Percentiles rank a stretch among this genome's conserved stretches.
Evolutionary conservation across 2,888 invertebrate genomes (phyloP).

Genomic region (Geophilus truncorum): DNA sequence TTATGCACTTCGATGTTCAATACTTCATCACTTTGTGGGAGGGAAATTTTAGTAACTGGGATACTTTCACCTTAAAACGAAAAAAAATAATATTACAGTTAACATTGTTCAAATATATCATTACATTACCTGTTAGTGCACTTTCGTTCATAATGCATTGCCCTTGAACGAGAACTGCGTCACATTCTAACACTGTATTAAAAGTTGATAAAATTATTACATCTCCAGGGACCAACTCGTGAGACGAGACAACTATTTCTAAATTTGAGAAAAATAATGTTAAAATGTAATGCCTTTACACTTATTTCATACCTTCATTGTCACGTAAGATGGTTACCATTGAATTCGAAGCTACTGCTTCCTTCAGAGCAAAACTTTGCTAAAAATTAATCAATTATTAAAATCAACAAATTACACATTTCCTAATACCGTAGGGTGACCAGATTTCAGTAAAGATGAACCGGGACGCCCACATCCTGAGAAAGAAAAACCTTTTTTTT

Average conservation of each 20-base stretch:
- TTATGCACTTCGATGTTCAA: conserved; percentile 42
- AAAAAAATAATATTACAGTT: not conserved
- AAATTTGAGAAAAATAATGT: not conserved
- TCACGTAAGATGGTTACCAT: conserved; percentile 48
- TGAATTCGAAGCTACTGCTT: conserved; percentile 49
- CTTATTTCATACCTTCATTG: conserved; percentile 39
- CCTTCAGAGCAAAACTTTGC: conserved; percentile 51
- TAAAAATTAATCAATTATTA: conserved; percentile 41
- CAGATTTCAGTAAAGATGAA: no score
- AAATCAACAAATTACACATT: no score
- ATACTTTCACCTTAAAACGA: conserved; percentile 40
- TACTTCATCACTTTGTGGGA: conserved; percentile 40
- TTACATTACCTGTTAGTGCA: conserved; percentile 50
- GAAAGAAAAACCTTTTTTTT: not conserved
- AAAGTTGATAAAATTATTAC: conserved; percentile 49
- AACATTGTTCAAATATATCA: not conserved
- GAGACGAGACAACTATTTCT: conserved; percentile 45
- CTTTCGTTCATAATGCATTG: conserved; percentile 54
- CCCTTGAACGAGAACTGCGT: conserved; percentile 52
- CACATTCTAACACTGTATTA: conserved; percentile 51
- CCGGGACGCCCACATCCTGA: no score
- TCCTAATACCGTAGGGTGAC: no score
- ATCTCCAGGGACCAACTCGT: conserved; percentile 52
- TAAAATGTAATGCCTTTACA: not conserved
- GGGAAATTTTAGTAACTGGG: conserved; percentile 38